Conservation (phyloP, 2,888 invertebrate species). For the Dioctria linearis region DNA sequence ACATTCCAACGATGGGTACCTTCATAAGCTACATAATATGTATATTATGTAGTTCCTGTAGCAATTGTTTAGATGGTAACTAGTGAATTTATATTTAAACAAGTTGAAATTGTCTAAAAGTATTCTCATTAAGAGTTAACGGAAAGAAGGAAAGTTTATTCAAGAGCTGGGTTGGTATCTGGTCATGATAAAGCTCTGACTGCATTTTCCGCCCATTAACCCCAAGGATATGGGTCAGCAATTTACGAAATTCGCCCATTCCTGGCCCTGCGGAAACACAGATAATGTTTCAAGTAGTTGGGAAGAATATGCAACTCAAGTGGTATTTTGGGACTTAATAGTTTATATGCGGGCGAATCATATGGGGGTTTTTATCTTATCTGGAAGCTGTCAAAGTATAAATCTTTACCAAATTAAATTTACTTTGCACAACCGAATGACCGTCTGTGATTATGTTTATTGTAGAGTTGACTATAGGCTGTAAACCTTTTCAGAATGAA, state of each 20-base stretch:
- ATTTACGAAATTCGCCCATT: conserved; percentile 4
- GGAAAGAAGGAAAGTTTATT: conserved; percentile 11
- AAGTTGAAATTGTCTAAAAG: background rate
- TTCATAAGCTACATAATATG: too few relatives aligned
- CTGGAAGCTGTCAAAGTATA: background rate
- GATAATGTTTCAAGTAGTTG: conserved; percentile 25
- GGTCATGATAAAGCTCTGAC: conserved; percentile 12
- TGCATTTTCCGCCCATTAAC: conserved; percentile 1
- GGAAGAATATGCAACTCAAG: conserved; percentile 24
- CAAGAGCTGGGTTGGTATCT: background rate
- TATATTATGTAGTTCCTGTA: too few relatives aligned
- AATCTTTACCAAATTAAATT: conserved; percentile 38
- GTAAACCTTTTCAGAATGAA: too few relatives aligned
- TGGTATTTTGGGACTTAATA: conserved; percentile 6
- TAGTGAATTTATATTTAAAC: conserved; percentile 5
- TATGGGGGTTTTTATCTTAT: conserved; percentile 18
- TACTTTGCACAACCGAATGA: conserved; percentile 7
- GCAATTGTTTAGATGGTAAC: too few relatives aligned
- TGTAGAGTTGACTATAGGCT: background rate
- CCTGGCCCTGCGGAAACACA: background rate
- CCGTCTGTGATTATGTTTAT: conserved; percentile 10
- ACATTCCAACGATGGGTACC: too few relatives aligned
- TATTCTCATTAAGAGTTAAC: conserved; percentile 11
- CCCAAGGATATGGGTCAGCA: conserved; percentile 28
- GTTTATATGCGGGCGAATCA: conserved; percentile 33